phyloP scores from a whole-genome alignment of 2,797 vertebrate genomes.

The Chromobotia macracanthus region DNA sequence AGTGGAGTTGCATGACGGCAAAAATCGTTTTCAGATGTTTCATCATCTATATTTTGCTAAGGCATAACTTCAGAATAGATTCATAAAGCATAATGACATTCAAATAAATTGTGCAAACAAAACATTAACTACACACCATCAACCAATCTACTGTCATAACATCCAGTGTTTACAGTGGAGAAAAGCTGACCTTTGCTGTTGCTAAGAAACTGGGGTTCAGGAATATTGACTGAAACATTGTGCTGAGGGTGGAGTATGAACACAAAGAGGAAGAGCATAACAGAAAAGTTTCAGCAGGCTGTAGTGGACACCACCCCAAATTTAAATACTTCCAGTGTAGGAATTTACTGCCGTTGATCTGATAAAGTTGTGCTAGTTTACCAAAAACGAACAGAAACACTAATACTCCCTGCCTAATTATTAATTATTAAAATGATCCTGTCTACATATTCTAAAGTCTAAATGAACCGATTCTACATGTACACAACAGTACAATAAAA shows the following conservation, averaged over 20 bases:
- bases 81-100: not conserved
- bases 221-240: constrained; percentile 56
- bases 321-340: constrained; percentile 52
- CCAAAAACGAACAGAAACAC: constrained; percentile 52
- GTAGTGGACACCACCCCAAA: constrained; percentile 54
- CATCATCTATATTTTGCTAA: not conserved
- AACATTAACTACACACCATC: constrained; percentile 51
- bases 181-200: too few species aligned
- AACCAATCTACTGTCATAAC: constrained; percentile 36
- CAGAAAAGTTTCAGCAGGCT: constrained; percentile 57
- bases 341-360: constrained; percentile 30
- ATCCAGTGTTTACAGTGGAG: constrained; percentile 45
- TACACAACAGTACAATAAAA: not conserved
- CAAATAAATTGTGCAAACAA: constrained; percentile 46
- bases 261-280: constrained; percentile 40
- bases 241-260: constrained; percentile 5
- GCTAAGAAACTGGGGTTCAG: constrained; percentile 39
- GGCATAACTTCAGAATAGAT: not conserved
- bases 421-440: too few species aligned
- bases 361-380: constrained; percentile 60
- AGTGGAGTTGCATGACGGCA: not conserved
- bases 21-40: not conserved
- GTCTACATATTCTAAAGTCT: too few species aligned
- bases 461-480: too few species aligned
- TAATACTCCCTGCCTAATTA: constrained; percentile 4